Evolutionary conservation across 2,113 vertebrate species (phyloP).

Genomic region (Rhabdornis inornatus): DNA sequence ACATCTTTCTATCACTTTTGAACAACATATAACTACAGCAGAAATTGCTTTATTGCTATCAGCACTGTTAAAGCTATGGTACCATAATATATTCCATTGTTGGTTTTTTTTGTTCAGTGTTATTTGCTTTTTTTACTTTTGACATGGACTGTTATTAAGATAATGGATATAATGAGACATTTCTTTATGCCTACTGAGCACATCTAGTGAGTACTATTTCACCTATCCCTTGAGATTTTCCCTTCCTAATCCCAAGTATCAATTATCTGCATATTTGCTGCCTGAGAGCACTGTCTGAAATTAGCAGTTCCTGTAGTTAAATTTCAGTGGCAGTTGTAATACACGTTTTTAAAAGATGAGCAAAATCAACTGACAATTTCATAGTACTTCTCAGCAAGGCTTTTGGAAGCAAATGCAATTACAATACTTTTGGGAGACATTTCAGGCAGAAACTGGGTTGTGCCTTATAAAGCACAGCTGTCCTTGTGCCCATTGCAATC

Average conservation of each 20-base stretch:
- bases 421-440: not conserved
- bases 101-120: not conserved
- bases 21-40: not conserved
- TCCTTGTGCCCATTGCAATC: not conserved
- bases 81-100: not conserved
- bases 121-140: not conserved
- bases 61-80: not conserved
- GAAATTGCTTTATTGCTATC: not conserved
- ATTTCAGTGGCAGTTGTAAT: not conserved
- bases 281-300: not conserved
- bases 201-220: not conserved
- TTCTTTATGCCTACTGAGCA: not conserved
- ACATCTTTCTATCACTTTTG: not conserved
- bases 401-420: not conserved
- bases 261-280: conserved; percentile 26
- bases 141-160: not conserved
- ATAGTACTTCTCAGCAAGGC: not conserved
- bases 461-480: not conserved
- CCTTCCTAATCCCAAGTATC: not conserved
- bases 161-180: not conserved
- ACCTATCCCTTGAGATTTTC: not conserved
- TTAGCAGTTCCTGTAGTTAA: not conserved
- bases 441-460: not conserved
- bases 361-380: not conserved
- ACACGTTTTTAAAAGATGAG: not conserved